Evolutionary conservation across 2,113 vertebrate species (phyloP).

Genomic region (Pomatostomus ruficeps): DNA sequence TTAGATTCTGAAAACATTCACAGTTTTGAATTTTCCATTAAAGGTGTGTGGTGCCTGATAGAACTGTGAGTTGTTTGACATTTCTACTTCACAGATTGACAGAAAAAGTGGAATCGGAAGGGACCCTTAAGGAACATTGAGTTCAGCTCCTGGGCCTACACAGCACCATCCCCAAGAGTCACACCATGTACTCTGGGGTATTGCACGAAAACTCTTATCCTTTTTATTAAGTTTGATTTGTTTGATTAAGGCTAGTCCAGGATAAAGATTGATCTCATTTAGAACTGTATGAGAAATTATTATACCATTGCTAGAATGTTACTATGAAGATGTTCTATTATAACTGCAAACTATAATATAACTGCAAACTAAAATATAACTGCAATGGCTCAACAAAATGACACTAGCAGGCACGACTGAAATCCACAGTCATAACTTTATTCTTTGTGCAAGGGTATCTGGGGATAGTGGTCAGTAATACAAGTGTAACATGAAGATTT

Average conservation of each 20-base stretch:
- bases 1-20: neutral
- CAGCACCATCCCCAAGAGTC: too few relatives aligned
- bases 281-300: neutral
- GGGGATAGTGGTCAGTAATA: neutral
- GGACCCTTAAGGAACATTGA: neutral
- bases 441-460: neutral
- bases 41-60: neutral
- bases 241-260: neutral
- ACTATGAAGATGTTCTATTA: neutral
- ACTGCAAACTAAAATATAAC: neutral
- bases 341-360: neutral
- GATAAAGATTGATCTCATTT: neutral
- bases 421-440: neutral
- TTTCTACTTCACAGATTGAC: neutral
- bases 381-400: neutral
- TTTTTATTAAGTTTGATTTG: neutral
- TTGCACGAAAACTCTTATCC: neutral
- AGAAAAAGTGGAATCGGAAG: neutral
- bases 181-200: neutral
- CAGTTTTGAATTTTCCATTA: neutral
- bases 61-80: neutral
- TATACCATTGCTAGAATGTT: neutral
- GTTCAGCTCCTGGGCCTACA: neutral
- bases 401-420: neutral
- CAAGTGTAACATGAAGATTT: neutral